Evolutionary conservation across 2,113 vertebrate species (phyloP), one percentile per base, ranked within the genome.

Genomic region (Dascyllus trimaculatus): DNA sequence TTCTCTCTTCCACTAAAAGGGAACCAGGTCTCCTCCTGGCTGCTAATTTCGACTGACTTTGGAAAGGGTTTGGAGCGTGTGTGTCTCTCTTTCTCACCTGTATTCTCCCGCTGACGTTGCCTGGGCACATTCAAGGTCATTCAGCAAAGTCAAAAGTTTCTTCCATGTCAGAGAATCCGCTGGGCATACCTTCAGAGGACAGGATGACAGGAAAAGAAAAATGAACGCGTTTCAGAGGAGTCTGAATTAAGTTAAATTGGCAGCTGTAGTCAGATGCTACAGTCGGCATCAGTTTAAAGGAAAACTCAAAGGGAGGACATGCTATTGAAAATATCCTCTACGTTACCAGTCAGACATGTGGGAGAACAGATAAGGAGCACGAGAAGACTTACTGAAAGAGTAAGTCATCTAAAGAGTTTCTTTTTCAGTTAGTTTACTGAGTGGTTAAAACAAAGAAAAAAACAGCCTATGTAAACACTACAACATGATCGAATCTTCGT

Each of bases 11-110:
- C 24, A 18, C 45, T 80, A 35, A 64, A 68, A 48, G 25, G 9
- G 17, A 65, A 57, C 53, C 66, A 75, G 66, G 54, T 67, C 76
- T 75, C 59, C n/a, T 78, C 59, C 48, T 81, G 53, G 64, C 58
- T 56, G 38, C 59, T 49, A 43, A 49, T 25, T 60, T 46, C 60
- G 57, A 69, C 29, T 11, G 56, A 48, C 52, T 72, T 53, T 54
- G 40, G 21, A 46, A 56, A 38, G 59, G 22, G 22, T 80, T 48
- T 58, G 57, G 40, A 8, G 64, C 29, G 45, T 1, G 22, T 43
- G 11, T 6, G 52, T 54, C 11, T 11, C 18, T 53, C 2, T 46
- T 19, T 64, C 63, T 86, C 53, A 82, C 57, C 58, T 59, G 49
- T 51, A 18, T 7, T 75, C 40, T 38, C 52, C 25, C 57, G 73